These are phyloP conservation scores for Drosophila jambulina DNA, from an alignment of 1,140 invertebrate genomes.

Conservation along the genomic window DNA sequence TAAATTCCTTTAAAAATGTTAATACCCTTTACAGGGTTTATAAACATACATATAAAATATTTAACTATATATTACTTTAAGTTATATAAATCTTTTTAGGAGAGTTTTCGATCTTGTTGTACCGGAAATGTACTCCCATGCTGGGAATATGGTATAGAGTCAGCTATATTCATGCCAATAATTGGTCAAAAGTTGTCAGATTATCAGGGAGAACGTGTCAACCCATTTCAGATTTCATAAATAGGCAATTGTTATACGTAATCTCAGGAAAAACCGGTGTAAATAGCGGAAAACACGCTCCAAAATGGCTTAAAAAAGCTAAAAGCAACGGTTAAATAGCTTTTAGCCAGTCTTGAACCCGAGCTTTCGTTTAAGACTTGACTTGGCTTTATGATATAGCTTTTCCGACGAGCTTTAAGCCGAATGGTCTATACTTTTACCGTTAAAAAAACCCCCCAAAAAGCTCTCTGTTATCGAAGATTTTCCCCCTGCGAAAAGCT, in stretches of 20 bases:
- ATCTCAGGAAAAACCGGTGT: neutral
- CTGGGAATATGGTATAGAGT: constrained; percentile 1
- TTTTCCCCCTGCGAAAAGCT: neutral
- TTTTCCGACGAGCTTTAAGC: constrained; percentile 4
- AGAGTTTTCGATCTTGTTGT: neutral
- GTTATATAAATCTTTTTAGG: neutral
- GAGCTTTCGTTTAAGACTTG: neutral
- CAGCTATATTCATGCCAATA: constrained; percentile 13
- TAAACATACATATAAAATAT: neutral
- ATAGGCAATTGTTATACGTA: neutral
- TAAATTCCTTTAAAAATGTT: neutral
- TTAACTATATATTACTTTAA: neutral
- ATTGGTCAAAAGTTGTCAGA: constrained; percentile 8
- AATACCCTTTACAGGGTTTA: neutral
- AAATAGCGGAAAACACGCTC: neutral
- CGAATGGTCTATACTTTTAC: neutral
- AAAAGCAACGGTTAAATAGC: neutral
- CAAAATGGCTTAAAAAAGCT: constrained; percentile 3
- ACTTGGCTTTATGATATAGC: neutral
- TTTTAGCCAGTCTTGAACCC: neutral
- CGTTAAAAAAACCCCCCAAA: neutral
- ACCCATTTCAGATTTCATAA: neutral
- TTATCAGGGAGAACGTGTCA: constrained; percentile 11
- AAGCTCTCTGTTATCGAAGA: constrained; percentile 10
- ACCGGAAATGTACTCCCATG: constrained; percentile 24